A percentile compares a stretch with the other conserved stretches of the same genome.
phyloP scores from a whole-genome alignment of 2,113 vertebrate genomes.

The Bufo bufo region DNA sequence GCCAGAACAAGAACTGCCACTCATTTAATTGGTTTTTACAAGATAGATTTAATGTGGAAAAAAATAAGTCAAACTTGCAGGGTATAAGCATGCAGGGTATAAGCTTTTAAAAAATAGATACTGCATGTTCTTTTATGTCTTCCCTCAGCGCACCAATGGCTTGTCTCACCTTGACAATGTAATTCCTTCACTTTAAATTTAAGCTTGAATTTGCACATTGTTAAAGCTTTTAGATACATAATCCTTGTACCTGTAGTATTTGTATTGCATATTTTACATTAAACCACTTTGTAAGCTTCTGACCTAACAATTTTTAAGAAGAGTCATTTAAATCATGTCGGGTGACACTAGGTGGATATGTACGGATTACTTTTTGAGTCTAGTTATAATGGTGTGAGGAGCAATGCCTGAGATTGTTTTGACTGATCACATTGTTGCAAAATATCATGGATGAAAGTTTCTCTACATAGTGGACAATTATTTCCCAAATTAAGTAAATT shows the following conservation, averaged over 20 bases:
- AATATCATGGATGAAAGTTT: background rate
- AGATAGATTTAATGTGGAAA: slow-evolving; percentile 44
- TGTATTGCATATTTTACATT: slow-evolving; percentile 25
- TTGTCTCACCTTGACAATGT: slow-evolving; percentile 34
- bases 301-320: background rate
- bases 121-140: background rate
- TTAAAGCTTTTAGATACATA: slow-evolving; percentile 15
- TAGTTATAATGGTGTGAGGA: background rate
- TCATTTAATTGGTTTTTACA: slow-evolving; percentile 57
- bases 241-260: slow-evolving; percentile 16
- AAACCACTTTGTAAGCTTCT: slow-evolving; percentile 20
- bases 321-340: background rate
- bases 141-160: slow-evolving; percentile 12
- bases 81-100: background rate
- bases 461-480: background rate
- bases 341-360: too few relatives aligned
- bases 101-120: background rate
- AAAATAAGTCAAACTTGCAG: slow-evolving; percentile 44
- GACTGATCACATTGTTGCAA: background rate
- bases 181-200: slow-evolving; percentile 33
- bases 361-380: background rate
- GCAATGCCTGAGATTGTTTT: background rate
- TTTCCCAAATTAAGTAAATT: background rate
- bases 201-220: slow-evolving; percentile 20
- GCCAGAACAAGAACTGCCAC: slow-evolving; percentile 52